Conservation (phyloP, 2,888 invertebrate genomes). For the Drosophila putrida region DNA sequence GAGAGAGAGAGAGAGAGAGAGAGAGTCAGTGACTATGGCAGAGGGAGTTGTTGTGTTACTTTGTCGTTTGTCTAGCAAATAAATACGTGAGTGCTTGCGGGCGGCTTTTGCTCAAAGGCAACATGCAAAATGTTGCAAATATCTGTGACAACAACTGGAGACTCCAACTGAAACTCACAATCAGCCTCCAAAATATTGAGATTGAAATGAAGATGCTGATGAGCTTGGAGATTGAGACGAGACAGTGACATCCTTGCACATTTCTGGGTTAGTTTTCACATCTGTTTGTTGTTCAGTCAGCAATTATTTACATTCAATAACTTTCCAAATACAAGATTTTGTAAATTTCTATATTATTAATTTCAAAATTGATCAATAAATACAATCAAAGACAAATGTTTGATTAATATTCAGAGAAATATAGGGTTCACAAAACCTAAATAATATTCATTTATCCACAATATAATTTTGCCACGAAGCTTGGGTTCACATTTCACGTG, state of each 20-base stretch:
- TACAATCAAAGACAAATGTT: too few species aligned
- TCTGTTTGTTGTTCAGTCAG: neutral
- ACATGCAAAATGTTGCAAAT: constrained; percentile 76
- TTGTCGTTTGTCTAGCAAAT: constrained; percentile 32
- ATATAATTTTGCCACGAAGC: neutral
- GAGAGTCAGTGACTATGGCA: constrained; percentile 3
- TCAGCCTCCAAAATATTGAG: constrained; percentile 6
- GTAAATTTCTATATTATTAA: too few species aligned
- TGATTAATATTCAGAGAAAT: too few species aligned
- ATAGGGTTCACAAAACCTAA: too few species aligned
- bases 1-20: constrained; percentile 3
- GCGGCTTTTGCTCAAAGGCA: constrained; percentile 72
- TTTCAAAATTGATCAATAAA: too few species aligned
- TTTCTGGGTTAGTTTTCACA: neutral
- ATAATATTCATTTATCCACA: too few species aligned
- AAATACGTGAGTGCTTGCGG: constrained; percentile 62
- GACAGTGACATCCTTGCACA: constrained; percentile 31
- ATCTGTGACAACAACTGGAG: constrained; percentile 56
- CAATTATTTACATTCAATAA: neutral
- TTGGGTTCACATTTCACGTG: too few species aligned
- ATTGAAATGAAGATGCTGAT: constrained; percentile 2
- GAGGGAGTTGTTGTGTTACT: constrained; percentile 16
- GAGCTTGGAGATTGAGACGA: neutral
- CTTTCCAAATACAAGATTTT: too few species aligned
- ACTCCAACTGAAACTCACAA: constrained; percentile 6